phyloP scores from a whole-genome alignment of 2,888 invertebrate species.

The Drosophila anomalata region DNA sequence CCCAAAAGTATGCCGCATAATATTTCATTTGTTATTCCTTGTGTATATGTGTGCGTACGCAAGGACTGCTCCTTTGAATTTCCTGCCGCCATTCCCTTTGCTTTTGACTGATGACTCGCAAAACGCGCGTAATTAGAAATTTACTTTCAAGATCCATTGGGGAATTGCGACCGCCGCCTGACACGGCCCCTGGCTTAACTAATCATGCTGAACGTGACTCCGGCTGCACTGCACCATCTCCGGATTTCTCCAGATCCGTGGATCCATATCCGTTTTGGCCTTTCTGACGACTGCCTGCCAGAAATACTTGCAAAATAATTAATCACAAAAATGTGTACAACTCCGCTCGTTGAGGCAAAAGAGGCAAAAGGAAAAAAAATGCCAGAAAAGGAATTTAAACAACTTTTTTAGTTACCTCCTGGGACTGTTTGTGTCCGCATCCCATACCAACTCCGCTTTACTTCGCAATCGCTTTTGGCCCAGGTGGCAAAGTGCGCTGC shows the following conservation, averaged over 20 bases:
- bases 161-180: conserved; percentile 72
- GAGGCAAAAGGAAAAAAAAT: conserved; percentile 36
- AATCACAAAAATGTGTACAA: conserved; percentile 74
- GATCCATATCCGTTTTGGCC: conserved; percentile 26
- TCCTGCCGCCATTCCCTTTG: conserved; percentile 33
- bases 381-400: conserved; percentile 68
- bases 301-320: conserved; percentile 74
- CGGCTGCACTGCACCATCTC: conserved; percentile 45
- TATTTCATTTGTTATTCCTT: conserved; percentile 79
- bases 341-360: conserved; percentile 1
- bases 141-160: conserved; percentile 80
- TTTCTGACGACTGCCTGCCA: conserved; percentile 45
- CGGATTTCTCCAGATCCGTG: conserved; percentile 3
- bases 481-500: conserved; percentile 65
- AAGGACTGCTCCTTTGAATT: background rate
- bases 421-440: conserved; percentile 65
- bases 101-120: conserved; percentile 80
- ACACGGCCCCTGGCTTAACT: conserved; percentile 74
- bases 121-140: conserved; percentile 79
- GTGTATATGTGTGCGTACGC: conserved; percentile 28
- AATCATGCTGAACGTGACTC: conserved; percentile 80
- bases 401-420: conserved; percentile 76
- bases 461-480: conserved; percentile 34
- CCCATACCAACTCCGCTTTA: conserved; percentile 7
- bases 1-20: conserved; percentile 77